Percentiles rank a stretch among this genome's conserved stretches.
phyloP scores from a whole-genome alignment of 2,113 vertebrate species.

The Notothenia rossii region DNA sequence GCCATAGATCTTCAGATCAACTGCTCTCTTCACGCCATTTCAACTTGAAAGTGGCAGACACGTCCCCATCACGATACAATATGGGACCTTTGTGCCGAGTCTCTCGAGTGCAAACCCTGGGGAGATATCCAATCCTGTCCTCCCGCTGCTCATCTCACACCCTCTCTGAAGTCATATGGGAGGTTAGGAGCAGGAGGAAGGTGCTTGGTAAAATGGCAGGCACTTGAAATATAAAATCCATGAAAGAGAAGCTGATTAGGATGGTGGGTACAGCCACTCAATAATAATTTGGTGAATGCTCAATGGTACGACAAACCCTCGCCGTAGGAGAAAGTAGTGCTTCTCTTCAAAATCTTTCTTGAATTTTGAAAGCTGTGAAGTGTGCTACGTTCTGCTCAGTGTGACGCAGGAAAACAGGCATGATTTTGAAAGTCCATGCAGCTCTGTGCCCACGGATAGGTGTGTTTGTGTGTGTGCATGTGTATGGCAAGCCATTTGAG shows the following conservation, averaged over 20 bases:
- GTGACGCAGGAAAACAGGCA: neutral
- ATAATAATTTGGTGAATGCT: neutral
- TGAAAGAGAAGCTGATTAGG: neutral
- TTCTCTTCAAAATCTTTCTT: neutral
- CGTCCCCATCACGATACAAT: slow-evolving; percentile 3
- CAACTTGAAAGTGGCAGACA: slow-evolving; percentile 29
- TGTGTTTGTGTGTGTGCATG: neutral
- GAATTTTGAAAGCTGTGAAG: neutral
- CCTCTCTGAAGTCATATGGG: slow-evolving; percentile 3
- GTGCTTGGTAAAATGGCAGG: slow-evolving; percentile 6
- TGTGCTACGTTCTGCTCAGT: neutral
- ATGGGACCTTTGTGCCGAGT: slow-evolving; percentile 32
- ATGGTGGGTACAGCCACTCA: neutral
- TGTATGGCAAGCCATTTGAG: too few species aligned
- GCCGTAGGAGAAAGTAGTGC: neutral
- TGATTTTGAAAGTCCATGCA: neutral
- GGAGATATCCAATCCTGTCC: slow-evolving; percentile 11
- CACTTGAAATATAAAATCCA: neutral
- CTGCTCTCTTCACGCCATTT: slow-evolving; percentile 8
- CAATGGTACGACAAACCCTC: neutral
- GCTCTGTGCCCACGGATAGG: slow-evolving; percentile 11
- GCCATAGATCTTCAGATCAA: slow-evolving; percentile 15
- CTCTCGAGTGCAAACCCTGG: slow-evolving; percentile 35
- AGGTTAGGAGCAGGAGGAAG: slow-evolving; percentile 4
- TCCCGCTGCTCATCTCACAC: slow-evolving; percentile 11